phyloP scores from a whole-genome alignment of 2,888 invertebrate species.

The Bombylius major region DNA sequence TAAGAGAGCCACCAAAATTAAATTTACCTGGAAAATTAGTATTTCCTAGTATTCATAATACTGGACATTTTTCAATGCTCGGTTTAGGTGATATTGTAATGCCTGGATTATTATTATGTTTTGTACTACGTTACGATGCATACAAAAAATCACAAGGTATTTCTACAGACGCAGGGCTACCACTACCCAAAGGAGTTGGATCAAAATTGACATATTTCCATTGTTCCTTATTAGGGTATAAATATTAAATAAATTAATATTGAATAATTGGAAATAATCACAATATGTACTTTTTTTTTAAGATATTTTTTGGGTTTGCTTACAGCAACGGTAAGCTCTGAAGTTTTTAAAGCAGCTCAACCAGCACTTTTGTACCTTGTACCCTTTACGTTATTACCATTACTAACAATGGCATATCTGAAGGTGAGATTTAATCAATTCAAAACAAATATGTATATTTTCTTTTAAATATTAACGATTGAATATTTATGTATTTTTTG shows the following conservation, averaged over 20 bases:
- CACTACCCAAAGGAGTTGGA: slow-evolving; percentile 43
- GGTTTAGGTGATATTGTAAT: slow-evolving; percentile 80
- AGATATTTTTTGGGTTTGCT: slow-evolving; percentile 86
- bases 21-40: slow-evolving; percentile 94
- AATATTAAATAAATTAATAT: not conserved
- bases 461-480: not conserved
- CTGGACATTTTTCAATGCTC: slow-evolving; percentile 95
- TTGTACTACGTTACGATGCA: slow-evolving; percentile 93
- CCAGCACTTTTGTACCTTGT: slow-evolving; percentile 94
- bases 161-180: slow-evolving; percentile 44
- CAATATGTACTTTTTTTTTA: not conserved
- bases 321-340: slow-evolving; percentile 94
- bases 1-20: slow-evolving; percentile 85
- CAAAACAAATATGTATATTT: not conserved
- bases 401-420: slow-evolving; percentile 94
- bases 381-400: slow-evolving; percentile 91
- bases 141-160: slow-evolving; percentile 69
- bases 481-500: too few species aligned
- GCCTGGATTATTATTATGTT: slow-evolving; percentile 90
- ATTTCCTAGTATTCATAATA: slow-evolving; percentile 92
- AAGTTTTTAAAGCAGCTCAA: slow-evolving; percentile 96
- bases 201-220: slow-evolving; percentile 88
- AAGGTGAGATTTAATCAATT: slow-evolving; percentile 49
- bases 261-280: not conserved
- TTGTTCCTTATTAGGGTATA: slow-evolving; percentile 83